Evolutionary conservation across 2,113 vertebrate species (phyloP).

Genomic region (Notothenia coriiceps): DNA sequence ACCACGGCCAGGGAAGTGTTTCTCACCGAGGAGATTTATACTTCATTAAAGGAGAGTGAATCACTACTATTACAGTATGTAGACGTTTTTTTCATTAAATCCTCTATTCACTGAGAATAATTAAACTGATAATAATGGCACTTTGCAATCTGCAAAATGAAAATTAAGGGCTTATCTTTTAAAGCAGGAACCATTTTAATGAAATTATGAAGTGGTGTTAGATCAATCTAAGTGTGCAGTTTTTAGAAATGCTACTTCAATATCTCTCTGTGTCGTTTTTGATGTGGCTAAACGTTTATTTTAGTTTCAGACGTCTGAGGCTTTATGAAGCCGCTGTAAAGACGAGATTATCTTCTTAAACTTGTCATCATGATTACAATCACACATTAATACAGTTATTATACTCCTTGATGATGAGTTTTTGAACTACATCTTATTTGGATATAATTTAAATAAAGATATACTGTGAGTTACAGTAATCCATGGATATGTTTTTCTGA

Average conservation of each 20-base stretch:
- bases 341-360: slow-evolving; percentile 6
- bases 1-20: slow-evolving; percentile 27
- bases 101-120: slow-evolving; percentile 79
- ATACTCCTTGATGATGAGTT: slow-evolving; percentile 7
- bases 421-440: slow-evolving; percentile 19
- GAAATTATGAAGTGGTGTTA: slow-evolving; percentile 74
- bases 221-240: slow-evolving; percentile 62
- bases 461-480: neutral
- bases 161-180: slow-evolving; percentile 78
- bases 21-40: slow-evolving; percentile 48
- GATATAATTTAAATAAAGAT: neutral
- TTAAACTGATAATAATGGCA: slow-evolving; percentile 82
- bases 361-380: slow-evolving; percentile 40
- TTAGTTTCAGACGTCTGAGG: slow-evolving; percentile 29
- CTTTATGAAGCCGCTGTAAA: slow-evolving; percentile 26
- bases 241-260: slow-evolving; percentile 61
- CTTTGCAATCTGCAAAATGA: slow-evolving; percentile 78
- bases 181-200: slow-evolving; percentile 79
- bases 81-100: slow-evolving; percentile 80
- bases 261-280: slow-evolving; percentile 57
- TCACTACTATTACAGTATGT: slow-evolving; percentile 63
- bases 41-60: slow-evolving; percentile 68
- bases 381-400: slow-evolving; percentile 31
- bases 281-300: slow-evolving; percentile 35
- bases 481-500: neutral